Evolutionary conservation across 2,113 vertebrate species (phyloP), one percentile per base, ranked within the genome.

Genomic region (Syngnathus typhle): DNA sequence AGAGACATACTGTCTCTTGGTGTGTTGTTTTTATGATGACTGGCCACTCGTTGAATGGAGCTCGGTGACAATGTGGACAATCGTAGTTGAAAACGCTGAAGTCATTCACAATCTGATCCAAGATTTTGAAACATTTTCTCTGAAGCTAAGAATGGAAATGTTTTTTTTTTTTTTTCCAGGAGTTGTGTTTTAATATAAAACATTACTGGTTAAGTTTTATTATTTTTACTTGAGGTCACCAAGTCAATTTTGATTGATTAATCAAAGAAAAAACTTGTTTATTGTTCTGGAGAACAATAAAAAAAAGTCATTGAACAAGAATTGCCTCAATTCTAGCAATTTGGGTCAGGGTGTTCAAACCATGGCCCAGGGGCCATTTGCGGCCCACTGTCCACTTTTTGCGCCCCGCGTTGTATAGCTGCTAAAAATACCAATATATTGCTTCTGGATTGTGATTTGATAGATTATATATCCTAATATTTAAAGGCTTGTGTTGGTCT

Each of bases 401-500:
- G 27, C 27, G 27, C 3, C 27, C 27, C 27, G 27, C 27, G 2
- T 3, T 27, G 27, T 27, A 27, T 27, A 27, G 27, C 27, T 27
- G 27, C 27, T 3, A 32, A 32, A 32, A 32, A 32, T 13, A n/a
- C n/a, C 4, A 51, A 21, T 12, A 12, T 23, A 21, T 11, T 56
- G 54, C 23, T 2, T 13, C 32, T 32, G 11, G 23, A 56, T 32
- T 56, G 54, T 0, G 23, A 2, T 56, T 56, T 32, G 0, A 12
- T 56, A 36, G 27, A 0, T 32, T 3, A 10, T 54, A 10, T 21
- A 9, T 32, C 27, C 27, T 32, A 5, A 55, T 62, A 49, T 67
- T 49, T 75, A 47, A 60, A 64, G 52, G 55, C 54, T 74, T 71
- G 43, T 16, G 18, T 73, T 73, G 65, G 70, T 52, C 76, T 72